Evolutionary conservation across 1,140 invertebrate genomes (phyloP), one percentile per base, ranked within the genome.

Genomic region (Drosophila lini): DNA sequence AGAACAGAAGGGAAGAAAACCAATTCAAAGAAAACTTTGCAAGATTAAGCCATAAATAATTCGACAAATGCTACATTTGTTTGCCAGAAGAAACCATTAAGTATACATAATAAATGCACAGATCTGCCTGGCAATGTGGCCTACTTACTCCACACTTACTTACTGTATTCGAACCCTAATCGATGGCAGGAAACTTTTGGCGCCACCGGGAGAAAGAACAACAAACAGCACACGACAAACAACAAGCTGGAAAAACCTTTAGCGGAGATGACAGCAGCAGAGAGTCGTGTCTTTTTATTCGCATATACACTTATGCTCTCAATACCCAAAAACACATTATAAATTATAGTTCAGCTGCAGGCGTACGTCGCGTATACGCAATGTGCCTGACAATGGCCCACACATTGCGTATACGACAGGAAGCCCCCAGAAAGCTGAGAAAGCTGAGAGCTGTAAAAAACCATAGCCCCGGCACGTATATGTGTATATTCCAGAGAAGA

Each of bases 301-400:
- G 22, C 38, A 40, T 62, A 57, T 7, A 48, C 31, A 71, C 47
- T 55, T 63, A 32, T 57, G 52, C 45, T 52, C 40, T 44, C 71
- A 58, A 77, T 77, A 69, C 44, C 63, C 42, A 57, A 50, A 81
- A 83, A 88, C 63, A 83, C 76, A 83, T 86, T 86, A 86, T 86
- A 88, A 86, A 88, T 83, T 83, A 86, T 83, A 80, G 84, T 78
- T 78, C 52, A 76, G 65, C 71, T 56, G 62, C 64, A 61, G 69
- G 77, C 75, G 53, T 68, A 86, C 78, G 55, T 45, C 32, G 63
- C 80, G 82, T 86, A 82, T 88, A 82, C 82, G 83, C 68, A 88
- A 82, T 88, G 82, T 68, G 62, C 13, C 71, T 68, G 84, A 83
- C 84, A 88, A 86, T 86, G 62, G 75, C 36, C 63, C 52, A 25